Conservation (phyloP, 2,113 vertebrate species). For the Regulus satrapa region DNA sequence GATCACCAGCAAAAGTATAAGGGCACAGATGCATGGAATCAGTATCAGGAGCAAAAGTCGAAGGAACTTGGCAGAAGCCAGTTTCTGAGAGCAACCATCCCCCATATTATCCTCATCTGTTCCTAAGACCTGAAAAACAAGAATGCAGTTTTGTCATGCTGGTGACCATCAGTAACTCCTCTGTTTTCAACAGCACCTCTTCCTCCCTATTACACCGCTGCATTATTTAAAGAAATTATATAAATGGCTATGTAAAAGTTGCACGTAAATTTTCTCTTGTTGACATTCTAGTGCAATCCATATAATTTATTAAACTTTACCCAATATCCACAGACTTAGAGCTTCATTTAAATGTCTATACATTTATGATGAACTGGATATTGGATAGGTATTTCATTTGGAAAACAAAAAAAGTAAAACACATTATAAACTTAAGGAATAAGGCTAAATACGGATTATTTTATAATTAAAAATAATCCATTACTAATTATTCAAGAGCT, state of each 20-base stretch:
- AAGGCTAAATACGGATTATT: neutral
- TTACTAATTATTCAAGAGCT: neutral
- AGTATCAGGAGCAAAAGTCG: slow-evolving; percentile 78
- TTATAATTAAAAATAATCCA: neutral
- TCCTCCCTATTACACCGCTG: neutral
- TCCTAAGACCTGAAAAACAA: slow-evolving; percentile 70
- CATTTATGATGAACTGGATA: neutral
- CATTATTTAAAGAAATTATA: neutral
- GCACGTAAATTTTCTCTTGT: neutral
- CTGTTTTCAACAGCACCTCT: neutral
- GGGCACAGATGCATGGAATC: slow-evolving; percentile 80
- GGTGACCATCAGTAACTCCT: neutral
- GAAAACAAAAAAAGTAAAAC: neutral
- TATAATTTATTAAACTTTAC: neutral
- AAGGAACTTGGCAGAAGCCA: slow-evolving; percentile 72
- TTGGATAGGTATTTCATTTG: neutral
- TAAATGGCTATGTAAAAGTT: neutral
- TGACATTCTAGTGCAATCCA: neutral
- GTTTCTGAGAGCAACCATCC: slow-evolving; percentile 76
- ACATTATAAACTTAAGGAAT: neutral
- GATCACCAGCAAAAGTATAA: slow-evolving; percentile 77
- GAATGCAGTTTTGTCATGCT: neutral
- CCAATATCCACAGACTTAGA: neutral
- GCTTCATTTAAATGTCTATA: neutral
- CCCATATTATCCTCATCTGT: slow-evolving; percentile 73